These are phyloP conservation scores for Cnemophilus loriae DNA, from an alignment of 2,113 vertebrate species.

Conservation along the genomic window DNA sequence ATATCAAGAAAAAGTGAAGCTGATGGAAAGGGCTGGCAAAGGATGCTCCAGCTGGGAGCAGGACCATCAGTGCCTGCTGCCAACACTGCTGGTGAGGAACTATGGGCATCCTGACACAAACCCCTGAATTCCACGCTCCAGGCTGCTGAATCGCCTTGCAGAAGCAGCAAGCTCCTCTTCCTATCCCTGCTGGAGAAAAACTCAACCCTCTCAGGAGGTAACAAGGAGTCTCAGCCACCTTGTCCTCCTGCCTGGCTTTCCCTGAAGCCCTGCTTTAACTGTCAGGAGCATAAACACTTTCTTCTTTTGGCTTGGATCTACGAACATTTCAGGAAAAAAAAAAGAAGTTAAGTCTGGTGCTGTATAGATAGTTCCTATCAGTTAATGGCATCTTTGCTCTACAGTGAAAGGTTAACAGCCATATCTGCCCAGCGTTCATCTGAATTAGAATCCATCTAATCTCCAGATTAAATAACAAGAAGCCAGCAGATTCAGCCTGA, in stretches of 20 bases:
- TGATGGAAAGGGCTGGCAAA: not conserved
- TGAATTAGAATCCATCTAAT: not conserved
- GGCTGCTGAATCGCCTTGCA: not conserved
- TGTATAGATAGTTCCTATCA: conserved; percentile 44
- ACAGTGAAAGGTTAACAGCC: conserved; percentile 43
- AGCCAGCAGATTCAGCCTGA: conserved; percentile 21
- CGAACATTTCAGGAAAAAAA: not conserved
- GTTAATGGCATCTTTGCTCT: conserved; percentile 37
- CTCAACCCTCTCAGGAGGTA: not conserved
- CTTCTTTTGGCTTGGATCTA: not conserved
- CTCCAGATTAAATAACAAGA: not conserved
- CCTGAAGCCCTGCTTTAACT: not conserved
- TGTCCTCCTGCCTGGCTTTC: not conserved
- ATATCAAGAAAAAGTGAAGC: not conserved
- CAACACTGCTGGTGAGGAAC: not conserved
- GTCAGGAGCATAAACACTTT: not conserved
- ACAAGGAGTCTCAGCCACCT: not conserved
- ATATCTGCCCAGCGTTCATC: not conserved
- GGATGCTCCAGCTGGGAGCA: not conserved
- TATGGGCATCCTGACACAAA: not conserved
- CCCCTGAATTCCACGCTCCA: not conserved
- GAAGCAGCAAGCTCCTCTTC: not conserved
- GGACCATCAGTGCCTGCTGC: not conserved
- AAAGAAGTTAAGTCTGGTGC: not conserved
- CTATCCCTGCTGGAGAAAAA: not conserved